Conservation (phyloP, 2,113 vertebrate species). For the Sander vitreus region DNA sequence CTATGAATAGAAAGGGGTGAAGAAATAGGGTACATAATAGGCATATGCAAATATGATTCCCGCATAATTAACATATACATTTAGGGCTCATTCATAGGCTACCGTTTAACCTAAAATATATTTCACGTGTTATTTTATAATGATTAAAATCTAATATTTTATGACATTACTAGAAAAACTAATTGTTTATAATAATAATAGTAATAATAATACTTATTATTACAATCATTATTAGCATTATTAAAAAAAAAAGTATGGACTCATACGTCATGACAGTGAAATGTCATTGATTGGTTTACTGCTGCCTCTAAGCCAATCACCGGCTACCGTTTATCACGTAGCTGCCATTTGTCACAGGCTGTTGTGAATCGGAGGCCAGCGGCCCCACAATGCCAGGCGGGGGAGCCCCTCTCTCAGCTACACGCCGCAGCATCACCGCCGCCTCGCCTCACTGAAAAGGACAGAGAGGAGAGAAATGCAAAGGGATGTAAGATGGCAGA, state of each 20-base stretch:
- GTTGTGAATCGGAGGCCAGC: slow-evolving; percentile 84
- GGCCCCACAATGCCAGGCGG: slow-evolving; percentile 92
- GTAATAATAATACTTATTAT: too few species aligned
- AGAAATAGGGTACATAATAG: neutral
- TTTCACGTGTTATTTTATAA: neutral
- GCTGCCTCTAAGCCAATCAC: slow-evolving; percentile 68
- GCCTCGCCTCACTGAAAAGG: slow-evolving; percentile 83
- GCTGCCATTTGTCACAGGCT: slow-evolving; percentile 55
- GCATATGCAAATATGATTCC: neutral
- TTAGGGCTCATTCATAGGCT: too few species aligned
- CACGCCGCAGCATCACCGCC: slow-evolving; percentile 75
- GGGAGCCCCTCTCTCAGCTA: slow-evolving; percentile 80
- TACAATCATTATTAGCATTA: too few species aligned
- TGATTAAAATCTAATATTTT: neutral
- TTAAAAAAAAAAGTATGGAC: neutral
- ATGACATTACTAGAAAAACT: neutral
- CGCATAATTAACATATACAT: neutral
- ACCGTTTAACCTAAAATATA: neutral
- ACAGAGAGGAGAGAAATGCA: slow-evolving; percentile 85
- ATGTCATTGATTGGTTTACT: slow-evolving; percentile 66
- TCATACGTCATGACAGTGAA: slow-evolving; percentile 13
- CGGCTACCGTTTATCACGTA: slow-evolving; percentile 4
- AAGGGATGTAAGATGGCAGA: slow-evolving; percentile 99
- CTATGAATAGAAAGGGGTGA: neutral
- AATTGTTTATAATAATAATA: neutral